A percentile compares a stretch with the other conserved stretches of the same genome.
These are phyloP conservation scores for Orthosia gothica DNA, from an alignment of 2,888 invertebrate species.

Conservation along the genomic window DNA sequence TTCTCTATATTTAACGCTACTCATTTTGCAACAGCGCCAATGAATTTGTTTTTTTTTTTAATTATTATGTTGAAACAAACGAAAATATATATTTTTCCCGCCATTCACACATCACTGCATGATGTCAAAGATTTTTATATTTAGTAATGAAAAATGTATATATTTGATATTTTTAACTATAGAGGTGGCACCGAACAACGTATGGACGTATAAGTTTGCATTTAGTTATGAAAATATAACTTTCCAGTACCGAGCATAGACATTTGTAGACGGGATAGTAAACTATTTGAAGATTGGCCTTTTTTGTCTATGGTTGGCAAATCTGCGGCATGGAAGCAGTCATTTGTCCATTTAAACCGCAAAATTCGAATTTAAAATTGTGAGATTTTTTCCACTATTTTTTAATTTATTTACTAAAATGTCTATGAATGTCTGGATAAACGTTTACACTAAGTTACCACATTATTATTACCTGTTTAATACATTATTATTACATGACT, in stretches of 20 bases:
- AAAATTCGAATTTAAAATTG: background rate
- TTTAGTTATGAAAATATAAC: conserved; percentile 54
- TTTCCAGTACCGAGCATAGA: conserved; percentile 52
- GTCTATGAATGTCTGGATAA: conserved; percentile 40
- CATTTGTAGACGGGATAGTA: conserved; percentile 22
- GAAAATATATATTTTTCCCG: conserved; percentile 53
- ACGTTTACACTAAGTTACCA: conserved; percentile 65
- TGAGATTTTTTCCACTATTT: no score
- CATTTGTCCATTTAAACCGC: background rate
- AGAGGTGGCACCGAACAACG: conserved; percentile 64
- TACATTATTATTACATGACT: conserved; percentile 31
- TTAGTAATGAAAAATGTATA: conserved; percentile 72
- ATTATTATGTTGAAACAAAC: conserved; percentile 43
- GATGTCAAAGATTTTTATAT: conserved; percentile 68
- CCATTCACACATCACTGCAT: conserved; percentile 67
- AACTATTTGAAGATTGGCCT: background rate
- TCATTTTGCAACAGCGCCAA: conserved; percentile 56
- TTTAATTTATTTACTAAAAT: background rate
- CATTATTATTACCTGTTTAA: conserved; percentile 36
- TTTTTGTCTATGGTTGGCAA: conserved; percentile 10
- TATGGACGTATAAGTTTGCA: conserved; percentile 57
- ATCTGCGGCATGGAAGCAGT: background rate
- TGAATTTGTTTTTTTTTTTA: conserved; percentile 36
- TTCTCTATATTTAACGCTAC: conserved; percentile 14
- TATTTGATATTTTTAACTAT: conserved; percentile 71